Evolutionary conservation across 1,140 invertebrate genomes (phyloP).

Genomic region (Drosophila suzukii): DNA sequence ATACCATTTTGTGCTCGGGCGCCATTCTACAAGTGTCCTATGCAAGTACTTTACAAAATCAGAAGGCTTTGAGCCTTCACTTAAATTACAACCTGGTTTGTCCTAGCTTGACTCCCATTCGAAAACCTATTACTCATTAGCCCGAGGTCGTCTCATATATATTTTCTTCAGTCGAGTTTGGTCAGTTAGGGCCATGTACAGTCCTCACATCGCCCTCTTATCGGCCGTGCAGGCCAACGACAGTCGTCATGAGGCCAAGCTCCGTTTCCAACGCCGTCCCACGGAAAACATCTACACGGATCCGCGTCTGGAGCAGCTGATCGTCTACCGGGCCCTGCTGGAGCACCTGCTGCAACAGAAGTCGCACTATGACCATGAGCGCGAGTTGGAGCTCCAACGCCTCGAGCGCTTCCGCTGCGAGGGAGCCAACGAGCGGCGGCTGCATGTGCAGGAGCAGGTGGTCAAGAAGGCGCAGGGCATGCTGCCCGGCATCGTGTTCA

Average conservation of each 20-base stretch:
- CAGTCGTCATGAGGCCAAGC: neutral
- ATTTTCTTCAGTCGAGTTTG: neutral
- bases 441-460: constrained; percentile 49
- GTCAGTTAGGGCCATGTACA: constrained; percentile 16
- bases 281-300: constrained; percentile 27
- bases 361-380: constrained; percentile 48
- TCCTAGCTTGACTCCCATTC: neutral
- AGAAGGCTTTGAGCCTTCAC: neutral
- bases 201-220: constrained; percentile 24
- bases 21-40: neutral
- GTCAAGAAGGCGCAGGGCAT: constrained; percentile 37
- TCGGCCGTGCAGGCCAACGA: constrained; percentile 26
- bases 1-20: neutral
- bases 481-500: constrained; percentile 56
- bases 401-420: constrained; percentile 57
- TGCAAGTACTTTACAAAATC: neutral
- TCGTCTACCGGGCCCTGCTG: constrained; percentile 49
- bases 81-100: neutral
- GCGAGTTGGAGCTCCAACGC: constrained; percentile 37
- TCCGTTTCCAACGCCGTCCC: constrained; percentile 14
- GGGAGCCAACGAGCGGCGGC: constrained; percentile 23
- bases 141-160: neutral
- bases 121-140: neutral
- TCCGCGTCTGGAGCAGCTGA: constrained; percentile 53
- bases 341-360: constrained; percentile 60